Conservation (phyloP, 2,797 vertebrate genomes). For the Cichlasoma orientale region DNA sequence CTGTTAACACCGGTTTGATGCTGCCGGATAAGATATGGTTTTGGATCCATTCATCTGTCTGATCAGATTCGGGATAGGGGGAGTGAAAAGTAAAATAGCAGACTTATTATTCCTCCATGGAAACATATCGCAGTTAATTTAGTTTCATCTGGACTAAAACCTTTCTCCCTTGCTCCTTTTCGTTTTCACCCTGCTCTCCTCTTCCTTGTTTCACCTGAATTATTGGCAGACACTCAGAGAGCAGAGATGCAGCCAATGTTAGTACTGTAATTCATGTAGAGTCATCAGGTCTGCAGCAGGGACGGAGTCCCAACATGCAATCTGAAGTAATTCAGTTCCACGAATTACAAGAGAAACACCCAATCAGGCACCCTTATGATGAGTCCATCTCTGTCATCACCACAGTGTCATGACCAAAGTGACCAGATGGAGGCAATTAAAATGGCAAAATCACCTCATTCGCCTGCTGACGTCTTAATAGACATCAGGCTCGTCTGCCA, state of each 20-base stretch:
- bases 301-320: slow-evolving; percentile 28
- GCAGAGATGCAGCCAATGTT: slow-evolving; percentile 6
- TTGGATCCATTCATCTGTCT: not conserved
- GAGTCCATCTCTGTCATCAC: slow-evolving; percentile 55
- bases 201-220: not conserved
- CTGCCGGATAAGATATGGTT: not conserved
- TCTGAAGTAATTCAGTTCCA: slow-evolving; percentile 58
- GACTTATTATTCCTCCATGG: not conserved
- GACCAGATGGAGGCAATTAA: slow-evolving; percentile 65
- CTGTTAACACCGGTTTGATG: not conserved
- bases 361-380: slow-evolving; percentile 29
- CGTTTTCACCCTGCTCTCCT: not conserved
- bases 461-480: slow-evolving; percentile 52
- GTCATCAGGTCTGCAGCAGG: slow-evolving; percentile 18
- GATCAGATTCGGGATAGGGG: not conserved
- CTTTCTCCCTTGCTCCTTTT: no score
- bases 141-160: not conserved
- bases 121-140: not conserved
- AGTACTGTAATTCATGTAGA: slow-evolving; percentile 11
- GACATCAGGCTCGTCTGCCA: slow-evolving; percentile 39
- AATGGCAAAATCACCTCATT: slow-evolving; percentile 50
- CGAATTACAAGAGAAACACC: slow-evolving; percentile 33
- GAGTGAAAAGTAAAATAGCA: not conserved
- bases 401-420: slow-evolving; percentile 16
- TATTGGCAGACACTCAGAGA: slow-evolving; percentile 25